These are phyloP conservation scores for Erpobdella octoculata DNA, from an alignment of 2,888 invertebrate species.

Conservation along the genomic window DNA sequence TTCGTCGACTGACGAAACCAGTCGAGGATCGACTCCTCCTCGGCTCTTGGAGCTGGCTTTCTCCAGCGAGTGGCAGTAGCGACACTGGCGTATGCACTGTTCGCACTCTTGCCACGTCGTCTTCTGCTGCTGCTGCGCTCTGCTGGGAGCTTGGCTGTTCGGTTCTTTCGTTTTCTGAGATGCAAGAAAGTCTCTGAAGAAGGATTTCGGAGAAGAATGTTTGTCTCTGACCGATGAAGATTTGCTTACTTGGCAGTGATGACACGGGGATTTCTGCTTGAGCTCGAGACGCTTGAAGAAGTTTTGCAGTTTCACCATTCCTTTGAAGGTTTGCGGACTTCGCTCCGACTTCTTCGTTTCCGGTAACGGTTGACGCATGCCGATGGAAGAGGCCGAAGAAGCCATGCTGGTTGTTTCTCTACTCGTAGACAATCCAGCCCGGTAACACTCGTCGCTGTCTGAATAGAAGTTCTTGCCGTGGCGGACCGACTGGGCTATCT, in stretches of 20 bases:
- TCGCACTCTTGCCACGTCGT: not conserved
- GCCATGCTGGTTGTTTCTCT: not conserved
- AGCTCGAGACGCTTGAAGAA: conserved; percentile 18
- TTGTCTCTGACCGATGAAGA: not conserved
- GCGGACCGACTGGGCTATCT: not conserved
- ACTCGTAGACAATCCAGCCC: not conserved
- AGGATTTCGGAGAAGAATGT: not conserved
- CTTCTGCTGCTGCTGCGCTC: not conserved
- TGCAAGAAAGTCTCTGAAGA: not conserved
- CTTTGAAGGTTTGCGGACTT: not conserved
- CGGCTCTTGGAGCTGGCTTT: not conserved
- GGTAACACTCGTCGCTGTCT: conserved; percentile 10
- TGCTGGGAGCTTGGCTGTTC: not conserved
- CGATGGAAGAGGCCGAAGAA: conserved; percentile 12
- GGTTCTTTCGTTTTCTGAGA: not conserved
- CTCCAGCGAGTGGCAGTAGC: not conserved
- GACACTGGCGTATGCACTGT: not conserved
- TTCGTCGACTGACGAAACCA: not conserved
- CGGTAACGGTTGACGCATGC: not conserved
- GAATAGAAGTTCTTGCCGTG: conserved; percentile 11
- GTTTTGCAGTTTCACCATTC: conserved; percentile 20
- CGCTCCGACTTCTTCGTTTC: not conserved
- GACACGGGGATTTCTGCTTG: conserved; percentile 8
- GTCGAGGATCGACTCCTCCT: not conserved
- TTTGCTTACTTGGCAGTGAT: not conserved